Base-by-base conservation (phyloP, 2,113 vertebrate genomes). In the Mastomys natalensis region DNA sequence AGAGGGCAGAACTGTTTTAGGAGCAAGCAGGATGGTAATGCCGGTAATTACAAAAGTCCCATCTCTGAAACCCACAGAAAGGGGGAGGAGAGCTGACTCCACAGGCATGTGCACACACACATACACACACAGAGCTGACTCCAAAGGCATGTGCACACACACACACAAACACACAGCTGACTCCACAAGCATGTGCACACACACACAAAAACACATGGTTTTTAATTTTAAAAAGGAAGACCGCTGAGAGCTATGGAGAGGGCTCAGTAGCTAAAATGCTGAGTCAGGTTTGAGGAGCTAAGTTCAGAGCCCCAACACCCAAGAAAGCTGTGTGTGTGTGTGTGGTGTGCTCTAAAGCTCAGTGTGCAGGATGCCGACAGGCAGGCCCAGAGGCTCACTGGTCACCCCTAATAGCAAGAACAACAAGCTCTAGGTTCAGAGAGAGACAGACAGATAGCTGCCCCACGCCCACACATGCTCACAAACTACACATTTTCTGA, bases 401-500 rank as follows among this genome's bases (percentile, higher is more conserved):
- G 24, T 62, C 24, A 84, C n/a, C n/a, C 40, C 31, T 24, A 29
- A 43, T 7, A 31, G 81, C 82, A 40, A 85, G 31, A 64, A 85
- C 24, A 64, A 26, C 4, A 45, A 64, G 58, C 43, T 84, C 58
- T 31, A 60, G 58, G n/a, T 62, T 85, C 58, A 85, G 26, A 29
- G n/a, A 84, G 58, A 85, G 13, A 78, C 24, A 72, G 68, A 70
- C 37, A 40, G 19, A 72, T 9, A 21, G 31, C 21, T 66, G n/a
- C 62, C 2, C 17, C 43, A 51, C 40, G 4, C 62, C 10, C 2
- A 37, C 31, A 80, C 77, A 55, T 37, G 15, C 16, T 51, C 48
- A 87, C 0, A n/a, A 94, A 94, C 8, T 89, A 1, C n/a, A 94
- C 92, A 95, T 16, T 85, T 90, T 85, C 17, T 51, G 89, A 70